phyloP scores from a whole-genome alignment of 2,113 vertebrate species.

The Petroica traversi region DNA sequence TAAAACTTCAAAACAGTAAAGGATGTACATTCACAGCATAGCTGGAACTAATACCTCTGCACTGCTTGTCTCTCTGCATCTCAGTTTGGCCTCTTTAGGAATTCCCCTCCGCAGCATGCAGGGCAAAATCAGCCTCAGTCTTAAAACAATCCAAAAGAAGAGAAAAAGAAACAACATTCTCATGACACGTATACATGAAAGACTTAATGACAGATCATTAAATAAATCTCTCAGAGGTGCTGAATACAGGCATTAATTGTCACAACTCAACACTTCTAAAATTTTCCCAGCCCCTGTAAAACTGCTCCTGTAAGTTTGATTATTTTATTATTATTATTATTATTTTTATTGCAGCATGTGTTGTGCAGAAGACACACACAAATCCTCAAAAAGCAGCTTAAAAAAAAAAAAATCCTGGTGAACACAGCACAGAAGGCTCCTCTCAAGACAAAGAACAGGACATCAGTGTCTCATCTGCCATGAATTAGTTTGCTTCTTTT shows the following conservation, averaged over 20 bases:
- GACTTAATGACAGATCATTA: background rate
- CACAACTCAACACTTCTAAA: background rate
- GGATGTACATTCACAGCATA: background rate
- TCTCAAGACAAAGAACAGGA: constrained; percentile 49
- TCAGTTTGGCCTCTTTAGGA: background rate
- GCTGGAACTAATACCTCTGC: background rate
- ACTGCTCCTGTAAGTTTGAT: background rate
- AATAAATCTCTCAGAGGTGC: background rate
- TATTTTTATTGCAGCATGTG: constrained; percentile 13
- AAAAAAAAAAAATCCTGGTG: constrained; percentile 22
- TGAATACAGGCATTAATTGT: background rate
- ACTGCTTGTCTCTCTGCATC: background rate
- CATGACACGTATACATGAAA: accelerated
- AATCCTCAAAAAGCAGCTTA: constrained; percentile 34
- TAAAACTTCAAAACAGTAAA: background rate
- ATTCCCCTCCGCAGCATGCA: background rate
- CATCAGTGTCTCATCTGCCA: constrained; percentile 39
- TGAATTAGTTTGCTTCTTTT: constrained; percentile 36
- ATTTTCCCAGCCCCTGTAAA: background rate
- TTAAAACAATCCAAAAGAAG: background rate
- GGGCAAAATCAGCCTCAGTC: background rate
- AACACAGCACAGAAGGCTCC: constrained; percentile 18
- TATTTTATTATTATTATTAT: background rate
- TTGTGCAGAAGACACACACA: background rate
- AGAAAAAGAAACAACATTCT: background rate